Conservation (phyloP, 2,888 invertebrate species). For the Xylota sylvarum region DNA sequence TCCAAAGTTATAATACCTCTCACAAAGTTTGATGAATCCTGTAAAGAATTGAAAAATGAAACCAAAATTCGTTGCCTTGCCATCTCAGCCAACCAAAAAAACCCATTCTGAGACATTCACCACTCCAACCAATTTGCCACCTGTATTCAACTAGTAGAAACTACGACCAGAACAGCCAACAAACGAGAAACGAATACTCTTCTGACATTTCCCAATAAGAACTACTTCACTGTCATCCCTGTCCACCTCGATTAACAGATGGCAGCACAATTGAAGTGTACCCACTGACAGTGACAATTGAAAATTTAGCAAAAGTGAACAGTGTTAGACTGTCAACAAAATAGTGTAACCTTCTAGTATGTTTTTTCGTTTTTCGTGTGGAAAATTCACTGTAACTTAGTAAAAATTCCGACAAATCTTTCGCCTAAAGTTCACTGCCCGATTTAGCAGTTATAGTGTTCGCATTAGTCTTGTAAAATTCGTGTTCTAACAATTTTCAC, state of each 20-base stretch:
- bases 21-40: too few relatives aligned
- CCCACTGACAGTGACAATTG: conserved; percentile 70
- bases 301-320: conserved; percentile 63
- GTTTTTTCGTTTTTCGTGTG: conserved; percentile 52
- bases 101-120: not conserved
- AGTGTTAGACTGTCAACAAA: conserved; percentile 72
- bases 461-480: conserved; percentile 6
- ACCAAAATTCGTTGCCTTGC: too few relatives aligned
- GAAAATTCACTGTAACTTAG: conserved; percentile 41
- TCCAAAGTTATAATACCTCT: too few relatives aligned
- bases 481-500: conserved; percentile 51
- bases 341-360: conserved; percentile 50
- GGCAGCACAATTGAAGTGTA: conserved; percentile 44
- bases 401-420: not conserved
- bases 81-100: not conserved
- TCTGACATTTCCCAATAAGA: conserved; percentile 33
- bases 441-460: not conserved
- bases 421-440: not conserved
- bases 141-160: not conserved
- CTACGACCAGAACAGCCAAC: conserved; percentile 11
- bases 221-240: not conserved
- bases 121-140: not conserved
- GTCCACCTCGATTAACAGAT: conserved; percentile 29
- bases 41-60: not conserved
- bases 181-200: not conserved